phyloP scores from a whole-genome alignment of 23 tunicate genomes.

The Ascidia mentula region DNA sequence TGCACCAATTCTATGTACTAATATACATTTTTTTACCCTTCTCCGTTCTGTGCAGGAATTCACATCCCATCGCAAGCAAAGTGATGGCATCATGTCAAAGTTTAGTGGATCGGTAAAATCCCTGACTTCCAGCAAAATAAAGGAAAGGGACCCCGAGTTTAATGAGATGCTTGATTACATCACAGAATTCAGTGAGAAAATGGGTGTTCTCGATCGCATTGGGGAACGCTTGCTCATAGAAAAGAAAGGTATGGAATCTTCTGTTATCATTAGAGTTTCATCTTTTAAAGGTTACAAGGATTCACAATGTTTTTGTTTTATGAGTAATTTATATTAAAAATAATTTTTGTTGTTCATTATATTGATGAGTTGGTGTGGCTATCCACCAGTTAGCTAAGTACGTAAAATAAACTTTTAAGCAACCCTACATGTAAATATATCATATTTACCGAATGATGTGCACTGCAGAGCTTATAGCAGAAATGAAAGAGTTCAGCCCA shows the following conservation, averaged over 20 bases:
- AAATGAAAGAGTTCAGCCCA: conserved; percentile 67
- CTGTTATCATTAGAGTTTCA: too few relatives aligned
- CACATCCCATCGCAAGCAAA: conserved; percentile 47
- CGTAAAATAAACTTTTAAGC: too few relatives aligned
- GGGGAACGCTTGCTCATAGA: conserved; percentile 62
- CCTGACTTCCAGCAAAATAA: conserved; percentile 19
- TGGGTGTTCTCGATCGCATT: conserved; percentile 64
- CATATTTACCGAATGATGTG: too few relatives aligned
- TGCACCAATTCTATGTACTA: not conserved
- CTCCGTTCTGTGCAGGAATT: too few relatives aligned
- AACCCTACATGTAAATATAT: too few relatives aligned
- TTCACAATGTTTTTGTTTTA: too few relatives aligned
- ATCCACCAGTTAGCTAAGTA: too few relatives aligned
- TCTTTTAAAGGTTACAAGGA: too few relatives aligned
- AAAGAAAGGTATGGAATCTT: conserved; percentile 51
- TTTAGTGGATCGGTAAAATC: conserved; percentile 80
- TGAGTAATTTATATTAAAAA: too few relatives aligned
- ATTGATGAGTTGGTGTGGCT: too few relatives aligned
- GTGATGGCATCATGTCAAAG: conserved; percentile 63
- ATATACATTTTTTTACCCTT: too few relatives aligned
- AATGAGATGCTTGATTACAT: conserved; percentile 37
- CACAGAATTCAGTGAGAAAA: conserved; percentile 63
- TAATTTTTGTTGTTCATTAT: too few relatives aligned
- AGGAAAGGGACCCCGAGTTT: conserved; percentile 58
- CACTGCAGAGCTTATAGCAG: conserved; percentile 54